Evolutionary conservation across 2,888 invertebrate species (phyloP), one percentile per base, ranked within the genome.

Genomic region (Hypsopygia costalis): DNA sequence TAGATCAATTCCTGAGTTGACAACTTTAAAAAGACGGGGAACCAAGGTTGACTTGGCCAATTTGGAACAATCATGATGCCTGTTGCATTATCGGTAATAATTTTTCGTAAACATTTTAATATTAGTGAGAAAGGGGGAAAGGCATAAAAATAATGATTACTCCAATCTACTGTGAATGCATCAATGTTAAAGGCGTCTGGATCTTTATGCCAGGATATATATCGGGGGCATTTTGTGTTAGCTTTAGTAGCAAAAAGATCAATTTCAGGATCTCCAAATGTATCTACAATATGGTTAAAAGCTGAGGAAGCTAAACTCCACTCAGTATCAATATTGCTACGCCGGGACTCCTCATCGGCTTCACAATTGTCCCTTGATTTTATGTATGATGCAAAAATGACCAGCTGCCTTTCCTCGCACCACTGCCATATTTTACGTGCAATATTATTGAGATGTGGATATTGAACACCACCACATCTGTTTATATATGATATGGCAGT

Each of bases 121-220:
- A 21, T 21, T 5, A 21, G 21, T 21, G 21, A 21, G 6, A 21
- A 21, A 6, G 21, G 21, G 6, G 21, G 45, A 25, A 48, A 49
- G 7, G 48, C 45, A 29, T 49, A 49, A 27, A 49, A 47, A 33
- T 43, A 36, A 21, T 21, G 6, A 0, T 39, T 29, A 1, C 8
- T n/a, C 47, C 43, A 47, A 12, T 34, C 25, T 1, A 47, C 8
- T 9, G 47, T 47, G 10, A 47, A 47, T 20, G 47, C 47, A 34
- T 47, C 42, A 27, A 40, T 33, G 12, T 30, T 36, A 20, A 22
- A 39, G 1, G 47, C 44, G 31, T 10, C 11, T 22, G 47, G 44
- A 32, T 47, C 43, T 8, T 28, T 35, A n/a, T 41, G 28, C 43
- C 44, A 47, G 1, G 41, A 41, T 27, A 44, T 35, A 34, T 41